Conservation (phyloP, 2,113 vertebrate genomes). For the Hirundichthys speculiger region DNA sequence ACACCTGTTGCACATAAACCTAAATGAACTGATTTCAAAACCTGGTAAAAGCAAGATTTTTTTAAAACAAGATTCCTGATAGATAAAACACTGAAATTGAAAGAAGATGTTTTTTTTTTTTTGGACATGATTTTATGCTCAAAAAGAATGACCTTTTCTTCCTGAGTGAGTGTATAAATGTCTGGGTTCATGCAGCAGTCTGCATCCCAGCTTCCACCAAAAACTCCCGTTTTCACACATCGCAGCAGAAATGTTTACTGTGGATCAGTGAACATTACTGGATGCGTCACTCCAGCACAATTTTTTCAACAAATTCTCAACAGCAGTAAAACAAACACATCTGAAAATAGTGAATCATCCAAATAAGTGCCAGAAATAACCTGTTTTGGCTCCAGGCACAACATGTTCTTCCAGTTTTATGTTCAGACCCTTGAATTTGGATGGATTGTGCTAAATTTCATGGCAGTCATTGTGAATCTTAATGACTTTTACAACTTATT, state of each 20-base stretch:
- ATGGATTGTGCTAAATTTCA: neutral
- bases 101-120: too few relatives aligned
- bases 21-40: too few relatives aligned
- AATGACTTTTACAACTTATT: neutral
- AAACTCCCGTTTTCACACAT: constrained; percentile 11
- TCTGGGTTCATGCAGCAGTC: too few relatives aligned
- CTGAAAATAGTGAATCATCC: constrained; percentile 34
- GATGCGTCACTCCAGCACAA: constrained; percentile 3
- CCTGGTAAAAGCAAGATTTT: too few relatives aligned
- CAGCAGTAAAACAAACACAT: constrained; percentile 33
- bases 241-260: constrained; percentile 1
- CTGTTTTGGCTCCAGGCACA: neutral
- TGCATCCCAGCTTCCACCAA: neutral
- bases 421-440: neutral
- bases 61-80: too few relatives aligned
- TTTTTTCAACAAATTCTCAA: constrained; percentile 11
- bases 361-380: constrained; percentile 20
- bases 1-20: too few relatives aligned
- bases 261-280: neutral
- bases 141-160: too few relatives aligned
- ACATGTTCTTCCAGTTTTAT: constrained; percentile 4
- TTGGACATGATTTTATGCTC: too few relatives aligned
- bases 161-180: too few relatives aligned
- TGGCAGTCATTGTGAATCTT: neutral
- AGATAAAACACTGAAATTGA: too few relatives aligned